Evolutionary conservation across 2,797 vertebrate species (phyloP).

Genomic region (Parauchenoglanis ngamensis): DNA sequence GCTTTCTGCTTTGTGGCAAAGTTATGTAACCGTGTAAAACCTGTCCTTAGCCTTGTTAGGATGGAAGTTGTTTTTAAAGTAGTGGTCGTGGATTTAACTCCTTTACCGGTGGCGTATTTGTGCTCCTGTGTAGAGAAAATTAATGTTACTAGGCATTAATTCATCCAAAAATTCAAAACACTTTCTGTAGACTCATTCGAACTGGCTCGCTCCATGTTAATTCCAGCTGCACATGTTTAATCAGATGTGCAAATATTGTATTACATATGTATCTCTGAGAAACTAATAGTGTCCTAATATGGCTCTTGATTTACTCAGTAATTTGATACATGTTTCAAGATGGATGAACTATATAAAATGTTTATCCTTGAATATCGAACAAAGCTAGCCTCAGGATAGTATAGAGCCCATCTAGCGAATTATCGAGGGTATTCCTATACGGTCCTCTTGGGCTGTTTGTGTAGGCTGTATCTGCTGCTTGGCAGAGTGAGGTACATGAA

Average conservation of each 20-base stretch:
- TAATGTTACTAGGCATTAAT: not conserved
- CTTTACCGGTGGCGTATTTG: not conserved
- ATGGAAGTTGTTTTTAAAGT: not conserved
- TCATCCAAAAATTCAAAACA: not conserved
- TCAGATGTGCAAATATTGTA: not conserved
- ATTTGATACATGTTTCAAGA: not conserved
- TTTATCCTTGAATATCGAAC: not conserved
- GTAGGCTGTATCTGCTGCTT: conserved; percentile 11
- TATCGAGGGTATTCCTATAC: not conserved
- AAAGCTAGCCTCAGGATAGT: not conserved
- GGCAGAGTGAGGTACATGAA: conserved; percentile 1
- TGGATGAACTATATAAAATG: not conserved
- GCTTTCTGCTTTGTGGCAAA: conserved; percentile 4
- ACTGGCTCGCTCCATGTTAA: not conserved
- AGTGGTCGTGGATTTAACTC: not conserved
- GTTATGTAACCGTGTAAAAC: not conserved
- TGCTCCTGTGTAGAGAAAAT: not conserved
- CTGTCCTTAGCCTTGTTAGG: not conserved
- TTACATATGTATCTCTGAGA: not conserved
- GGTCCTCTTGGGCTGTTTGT: not conserved
- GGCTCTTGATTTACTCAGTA: not conserved
- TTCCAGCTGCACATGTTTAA: not conserved
- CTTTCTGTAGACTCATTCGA: not conserved
- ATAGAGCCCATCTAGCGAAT: not conserved
- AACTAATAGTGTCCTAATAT: not conserved